Percentiles rank a stretch among this genome's conserved stretches.
These are phyloP conservation scores for Tarsius wallacei DNA, from an alignment of 2,797 vertebrate genomes.

Conservation along the genomic window DNA sequence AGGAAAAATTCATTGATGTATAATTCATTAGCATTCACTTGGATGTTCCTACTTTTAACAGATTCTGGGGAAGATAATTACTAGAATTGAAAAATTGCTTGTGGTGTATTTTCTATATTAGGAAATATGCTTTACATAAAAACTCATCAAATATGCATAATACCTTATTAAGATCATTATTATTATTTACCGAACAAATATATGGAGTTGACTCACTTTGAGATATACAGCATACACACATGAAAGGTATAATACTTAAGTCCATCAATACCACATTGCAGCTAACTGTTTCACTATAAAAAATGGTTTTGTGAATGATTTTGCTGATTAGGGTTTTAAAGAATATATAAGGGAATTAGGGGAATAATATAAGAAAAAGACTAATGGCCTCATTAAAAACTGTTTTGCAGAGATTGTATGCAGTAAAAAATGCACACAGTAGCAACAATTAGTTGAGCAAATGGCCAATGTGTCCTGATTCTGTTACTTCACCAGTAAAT, in stretches of 20 bases:
- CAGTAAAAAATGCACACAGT: slow-evolving; percentile 75
- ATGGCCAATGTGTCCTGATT: slow-evolving; percentile 62
- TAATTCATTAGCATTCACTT: slow-evolving; percentile 80
- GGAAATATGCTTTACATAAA: slow-evolving; percentile 84
- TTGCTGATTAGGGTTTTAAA: slow-evolving; percentile 84
- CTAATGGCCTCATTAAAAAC: slow-evolving; percentile 83
- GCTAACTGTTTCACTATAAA: slow-evolving; percentile 79
- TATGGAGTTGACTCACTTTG: slow-evolving; percentile 60
- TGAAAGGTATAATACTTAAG: slow-evolving; percentile 69
- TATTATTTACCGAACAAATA: slow-evolving; percentile 71
- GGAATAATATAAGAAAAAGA: slow-evolving; percentile 82
- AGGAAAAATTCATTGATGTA: slow-evolving; percentile 73
- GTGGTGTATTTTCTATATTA: slow-evolving; percentile 77
- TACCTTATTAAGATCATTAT: slow-evolving; percentile 66
- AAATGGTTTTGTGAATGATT: slow-evolving; percentile 83
- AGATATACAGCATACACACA: background rate
- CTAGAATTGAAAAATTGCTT: slow-evolving; percentile 74
- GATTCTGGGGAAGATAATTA: slow-evolving; percentile 75
- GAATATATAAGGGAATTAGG: slow-evolving; percentile 81
- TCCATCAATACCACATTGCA: slow-evolving; percentile 55
- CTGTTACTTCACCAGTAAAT: slow-evolving; percentile 74
- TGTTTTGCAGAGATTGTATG: slow-evolving; percentile 78
- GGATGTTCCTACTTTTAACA: slow-evolving; percentile 58
- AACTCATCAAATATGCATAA: slow-evolving; percentile 59
- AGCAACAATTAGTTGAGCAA: slow-evolving; percentile 74